phyloP scores from a whole-genome alignment of 2,113 vertebrate species.

The Blennius ocellaris region DNA sequence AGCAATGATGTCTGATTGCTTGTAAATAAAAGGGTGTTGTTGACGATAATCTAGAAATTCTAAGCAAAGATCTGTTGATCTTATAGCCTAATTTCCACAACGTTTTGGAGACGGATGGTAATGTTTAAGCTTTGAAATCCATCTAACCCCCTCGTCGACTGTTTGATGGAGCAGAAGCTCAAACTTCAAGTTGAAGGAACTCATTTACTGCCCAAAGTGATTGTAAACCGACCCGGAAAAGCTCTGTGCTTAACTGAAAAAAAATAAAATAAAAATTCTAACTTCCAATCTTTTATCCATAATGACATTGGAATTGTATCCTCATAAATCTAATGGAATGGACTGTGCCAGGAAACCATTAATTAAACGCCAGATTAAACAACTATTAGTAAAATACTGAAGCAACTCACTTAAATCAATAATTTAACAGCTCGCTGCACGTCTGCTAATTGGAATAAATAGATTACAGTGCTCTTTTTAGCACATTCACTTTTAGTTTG shows the following conservation, averaged over 20 bases:
- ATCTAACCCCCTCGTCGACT: too few relatives aligned
- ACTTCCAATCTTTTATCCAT: constrained; percentile 16
- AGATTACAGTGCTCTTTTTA: neutral
- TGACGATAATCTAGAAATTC: too few relatives aligned
- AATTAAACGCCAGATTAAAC: constrained; percentile 51
- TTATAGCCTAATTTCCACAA: too few relatives aligned
- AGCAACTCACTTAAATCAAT: constrained; percentile 1
- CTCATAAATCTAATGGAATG: constrained; percentile 18
- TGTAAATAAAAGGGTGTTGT: too few relatives aligned
- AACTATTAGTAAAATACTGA: constrained; percentile 19
- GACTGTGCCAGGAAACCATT: constrained; percentile 12
- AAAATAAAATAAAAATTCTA: constrained; percentile 25
- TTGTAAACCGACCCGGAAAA: too few relatives aligned
- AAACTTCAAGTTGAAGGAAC: too few relatives aligned
- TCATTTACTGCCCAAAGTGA: too few relatives aligned
- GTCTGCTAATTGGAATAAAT: constrained; percentile 4
- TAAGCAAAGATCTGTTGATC: too few relatives aligned
- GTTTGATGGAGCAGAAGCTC: too few relatives aligned
- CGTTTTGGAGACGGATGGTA: too few relatives aligned
- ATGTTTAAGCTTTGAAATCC: too few relatives aligned
- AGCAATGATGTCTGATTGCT: too few relatives aligned
- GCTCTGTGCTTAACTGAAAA: neutral
- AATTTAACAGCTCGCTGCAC: constrained; percentile 13
- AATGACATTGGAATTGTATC: constrained; percentile 7
- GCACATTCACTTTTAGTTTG: constrained; percentile 7